phyloP scores from a whole-genome alignment of 2,888 invertebrate species.

The Cantharis rustica region DNA sequence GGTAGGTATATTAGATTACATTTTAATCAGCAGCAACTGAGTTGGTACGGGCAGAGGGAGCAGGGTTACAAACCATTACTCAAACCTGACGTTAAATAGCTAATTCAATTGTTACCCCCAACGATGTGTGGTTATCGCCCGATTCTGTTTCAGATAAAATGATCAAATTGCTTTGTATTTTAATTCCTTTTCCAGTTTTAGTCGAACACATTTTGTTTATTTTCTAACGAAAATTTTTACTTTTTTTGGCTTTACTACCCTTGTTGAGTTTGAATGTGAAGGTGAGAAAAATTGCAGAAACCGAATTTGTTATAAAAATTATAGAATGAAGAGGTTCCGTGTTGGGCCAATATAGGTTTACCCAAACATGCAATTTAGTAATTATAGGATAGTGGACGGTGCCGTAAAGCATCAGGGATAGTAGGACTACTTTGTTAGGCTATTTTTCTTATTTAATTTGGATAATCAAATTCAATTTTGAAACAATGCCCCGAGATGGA shows the following conservation, averaged over 20 bases:
- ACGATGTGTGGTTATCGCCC: slow-evolving; percentile 56
- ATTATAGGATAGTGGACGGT: neutral
- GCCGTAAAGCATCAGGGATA: neutral
- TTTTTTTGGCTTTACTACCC: neutral
- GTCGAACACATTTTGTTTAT: slow-evolving; percentile 1
- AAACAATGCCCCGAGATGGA: neutral
- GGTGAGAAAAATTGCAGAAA: neutral
- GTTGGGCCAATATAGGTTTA: neutral
- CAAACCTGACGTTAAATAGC: slow-evolving; percentile 59
- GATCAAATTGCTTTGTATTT: slow-evolving; percentile 35
- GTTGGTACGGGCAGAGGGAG: slow-evolving; percentile 42
- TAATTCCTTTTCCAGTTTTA: slow-evolving; percentile 23
- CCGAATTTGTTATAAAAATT: neutral
- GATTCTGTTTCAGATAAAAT: slow-evolving; percentile 44
- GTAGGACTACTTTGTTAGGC: neutral
- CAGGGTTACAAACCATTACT: slow-evolving; percentile 57
- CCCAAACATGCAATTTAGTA: neutral
- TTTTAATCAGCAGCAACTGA: slow-evolving; percentile 57
- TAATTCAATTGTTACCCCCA: slow-evolving; percentile 58
- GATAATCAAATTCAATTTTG: neutral
- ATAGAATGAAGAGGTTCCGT: neutral
- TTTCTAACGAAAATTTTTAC: neutral
- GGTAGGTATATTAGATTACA: slow-evolving; percentile 59
- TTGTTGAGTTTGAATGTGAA: neutral
- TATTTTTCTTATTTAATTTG: neutral